These are phyloP conservation scores for Eulithis prunata DNA, from an alignment of 2,888 invertebrate genomes.

Conservation along the genomic window DNA sequence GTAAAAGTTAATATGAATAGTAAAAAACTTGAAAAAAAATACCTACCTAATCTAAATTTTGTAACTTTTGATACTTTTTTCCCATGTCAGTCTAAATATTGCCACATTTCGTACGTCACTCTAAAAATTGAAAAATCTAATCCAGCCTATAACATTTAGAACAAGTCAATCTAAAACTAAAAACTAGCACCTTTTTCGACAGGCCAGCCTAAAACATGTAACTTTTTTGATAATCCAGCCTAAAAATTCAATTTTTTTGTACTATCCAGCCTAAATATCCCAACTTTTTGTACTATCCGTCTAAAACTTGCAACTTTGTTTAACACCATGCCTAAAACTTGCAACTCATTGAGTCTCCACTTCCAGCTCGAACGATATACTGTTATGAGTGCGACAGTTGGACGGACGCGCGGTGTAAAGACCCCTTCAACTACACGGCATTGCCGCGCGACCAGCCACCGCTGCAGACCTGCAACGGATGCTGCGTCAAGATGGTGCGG, in stretches of 20 bases:
- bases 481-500: conserved; percentile 98
- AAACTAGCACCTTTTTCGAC: neutral
- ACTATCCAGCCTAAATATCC: conserved; percentile 1
- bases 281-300: neutral
- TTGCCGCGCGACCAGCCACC: conserved; percentile 94
- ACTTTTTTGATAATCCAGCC: too few species aligned
- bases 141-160: neutral
- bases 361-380: conserved; percentile 92
- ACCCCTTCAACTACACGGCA: conserved; percentile 97
- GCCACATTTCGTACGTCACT: too few species aligned
- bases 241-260: too few species aligned
- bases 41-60: too few species aligned
- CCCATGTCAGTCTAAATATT: too few species aligned
- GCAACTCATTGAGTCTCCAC: neutral
- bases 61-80: too few species aligned
- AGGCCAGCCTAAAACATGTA: neutral
- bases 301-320: neutral
- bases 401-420: conserved; percentile 94
- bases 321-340: neutral
- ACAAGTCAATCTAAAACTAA: neutral
- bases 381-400: conserved; percentile 98
- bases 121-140: neutral
- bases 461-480: conserved; percentile 94
- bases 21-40: too few species aligned
- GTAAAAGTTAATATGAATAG: too few species aligned